Conservation (phyloP, 1,140 invertebrate genomes). For the Bombus waltoni region DNA sequence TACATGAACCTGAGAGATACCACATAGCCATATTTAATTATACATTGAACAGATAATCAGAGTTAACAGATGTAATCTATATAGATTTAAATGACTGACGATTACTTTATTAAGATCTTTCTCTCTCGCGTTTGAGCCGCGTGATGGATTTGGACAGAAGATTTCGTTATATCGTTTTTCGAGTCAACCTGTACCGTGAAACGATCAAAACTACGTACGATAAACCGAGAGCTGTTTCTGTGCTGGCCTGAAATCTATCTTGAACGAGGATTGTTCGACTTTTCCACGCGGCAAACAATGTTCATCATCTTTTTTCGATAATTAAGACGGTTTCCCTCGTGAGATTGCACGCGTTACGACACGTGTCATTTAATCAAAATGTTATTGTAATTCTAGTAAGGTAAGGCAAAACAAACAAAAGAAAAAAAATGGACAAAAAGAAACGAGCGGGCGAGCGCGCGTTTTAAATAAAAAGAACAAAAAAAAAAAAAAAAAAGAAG, state of each 20-base stretch:
- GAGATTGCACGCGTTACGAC: conserved; percentile 65
- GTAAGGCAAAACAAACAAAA: conserved; percentile 18
- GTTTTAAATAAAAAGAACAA: conserved; percentile 18
- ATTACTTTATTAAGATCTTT: neutral
- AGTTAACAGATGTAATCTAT: conserved; percentile 8
- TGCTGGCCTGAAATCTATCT: conserved; percentile 57
- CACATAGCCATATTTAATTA: conserved; percentile 15
- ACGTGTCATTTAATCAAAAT: conserved; percentile 68
- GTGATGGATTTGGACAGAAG: neutral
- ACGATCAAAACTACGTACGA: neutral
- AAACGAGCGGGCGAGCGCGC: conserved; percentile 38
- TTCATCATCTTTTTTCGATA: conserved; percentile 61
- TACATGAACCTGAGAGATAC: conserved; percentile 17
- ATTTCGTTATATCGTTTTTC: neutral
- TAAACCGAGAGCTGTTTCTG: conserved; percentile 49
- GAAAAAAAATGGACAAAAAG: neutral
- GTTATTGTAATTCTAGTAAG: conserved; percentile 65
- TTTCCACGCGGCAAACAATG: conserved; percentile 52
- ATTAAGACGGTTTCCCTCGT: conserved; percentile 68
- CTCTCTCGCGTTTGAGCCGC: neutral
- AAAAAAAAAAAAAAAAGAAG: neutral
- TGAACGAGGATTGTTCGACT: conserved; percentile 61
- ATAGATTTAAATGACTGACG: neutral
- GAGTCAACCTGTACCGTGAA: neutral
- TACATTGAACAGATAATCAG: conserved; percentile 7